Evolutionary conservation across 2,888 invertebrate genomes (phyloP), one percentile per base, ranked within the genome.

Genomic region (Latrodectus hesperus): DNA sequence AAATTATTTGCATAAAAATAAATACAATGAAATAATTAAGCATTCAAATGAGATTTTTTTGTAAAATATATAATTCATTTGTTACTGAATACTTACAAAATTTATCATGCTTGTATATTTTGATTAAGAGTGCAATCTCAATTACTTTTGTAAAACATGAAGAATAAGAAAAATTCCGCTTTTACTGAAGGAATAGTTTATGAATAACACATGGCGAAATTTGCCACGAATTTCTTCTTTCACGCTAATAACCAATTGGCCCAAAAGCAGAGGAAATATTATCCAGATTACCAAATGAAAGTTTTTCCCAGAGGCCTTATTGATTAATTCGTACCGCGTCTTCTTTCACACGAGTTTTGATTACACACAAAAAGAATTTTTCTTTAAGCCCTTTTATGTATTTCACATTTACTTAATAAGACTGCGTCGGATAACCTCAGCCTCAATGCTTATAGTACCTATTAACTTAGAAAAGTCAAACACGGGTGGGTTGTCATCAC

Each of bases 231-330:
- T 38, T 38, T 38, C 38, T 38, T 38, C 38, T 38, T 38, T 38
- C 38, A 38, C 4, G 14, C 65, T 52, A 77, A 65, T 77, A 68
- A 68, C 53, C 68, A 38, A 77, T 52, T 77, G 68, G 53, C 11
- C 12, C 51, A 68, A 76, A 76, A 76, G 65, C 16, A 17, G 9
- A 49, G 53, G 53, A 26, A 77, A 67, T 68, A 68, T 68, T 77
- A 77, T 68, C 68, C 52, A 77, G 68, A 67, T 77, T 77, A 77
- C 22, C 17, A 26, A 53, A n/a, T 65, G 64, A 68, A 53, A 77
- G 11, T 68, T 68, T 77, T 77, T 68, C 77, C 77, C 77, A 22
- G 49, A 68, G 38, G 53, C 51, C 22, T 38, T 77, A 77, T 77
- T 53, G 77, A 77, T 77, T 77, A 53, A 68, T 77, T 77, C 68